Conservation (phyloP, 2,888 invertebrate genomes). For the Cancer borealis region DNA sequence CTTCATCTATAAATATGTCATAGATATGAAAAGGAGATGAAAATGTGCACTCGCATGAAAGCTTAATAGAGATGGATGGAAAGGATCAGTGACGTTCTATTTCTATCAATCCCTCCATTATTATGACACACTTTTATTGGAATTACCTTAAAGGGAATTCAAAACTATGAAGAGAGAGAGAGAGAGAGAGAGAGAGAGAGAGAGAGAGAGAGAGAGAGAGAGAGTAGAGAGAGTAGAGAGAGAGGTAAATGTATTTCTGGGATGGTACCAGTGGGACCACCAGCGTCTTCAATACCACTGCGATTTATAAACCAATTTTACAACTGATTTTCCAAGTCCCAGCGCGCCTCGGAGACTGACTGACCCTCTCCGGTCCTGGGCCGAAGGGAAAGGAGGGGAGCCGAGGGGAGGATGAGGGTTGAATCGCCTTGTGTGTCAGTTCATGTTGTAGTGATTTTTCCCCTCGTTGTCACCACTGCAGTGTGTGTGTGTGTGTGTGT, state of each 20-base stretch:
- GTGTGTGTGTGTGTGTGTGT: not conserved
- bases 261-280: not conserved
- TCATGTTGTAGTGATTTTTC: not conserved
- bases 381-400: not conserved
- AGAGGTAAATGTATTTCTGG: not conserved
- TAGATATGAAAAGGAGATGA: too few species aligned
- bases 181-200: too few species aligned
- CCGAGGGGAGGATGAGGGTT: not conserved
- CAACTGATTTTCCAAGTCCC: not conserved
- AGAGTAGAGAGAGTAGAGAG: constrained; percentile 27
- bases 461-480: not conserved
- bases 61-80: not conserved
- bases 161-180: too few species aligned
- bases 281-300: not conserved
- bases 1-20: too few species aligned
- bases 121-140: not conserved
- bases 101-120: not conserved
- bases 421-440: not conserved
- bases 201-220: not conserved
- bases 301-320: not conserved
- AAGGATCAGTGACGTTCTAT: not conserved
- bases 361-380: not conserved
- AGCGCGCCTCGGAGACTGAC: not conserved
- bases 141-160: not conserved
- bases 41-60: too few species aligned